Conservation (phyloP, 1,140 invertebrate species). For the Drosophila ficusphila region DNA sequence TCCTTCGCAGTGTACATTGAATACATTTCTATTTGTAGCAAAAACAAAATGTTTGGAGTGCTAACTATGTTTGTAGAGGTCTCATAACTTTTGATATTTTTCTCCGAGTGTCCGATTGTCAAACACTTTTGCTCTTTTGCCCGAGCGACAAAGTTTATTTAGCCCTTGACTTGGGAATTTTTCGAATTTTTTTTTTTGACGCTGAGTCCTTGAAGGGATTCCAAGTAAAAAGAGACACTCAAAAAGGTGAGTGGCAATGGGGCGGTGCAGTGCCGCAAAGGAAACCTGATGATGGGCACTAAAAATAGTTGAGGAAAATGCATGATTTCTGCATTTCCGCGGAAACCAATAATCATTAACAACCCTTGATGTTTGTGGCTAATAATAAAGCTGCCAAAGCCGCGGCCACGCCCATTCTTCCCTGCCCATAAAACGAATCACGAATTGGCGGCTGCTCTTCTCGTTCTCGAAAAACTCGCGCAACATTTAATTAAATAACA, state of each 20-base stretch:
- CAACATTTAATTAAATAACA: conserved; percentile 77
- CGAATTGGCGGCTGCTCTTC: neutral
- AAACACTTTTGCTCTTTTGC: conserved; percentile 57
- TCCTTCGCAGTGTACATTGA: no score
- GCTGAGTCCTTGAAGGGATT: conserved; percentile 14
- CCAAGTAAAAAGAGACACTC: conserved; percentile 18
- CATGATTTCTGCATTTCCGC: conserved; percentile 28
- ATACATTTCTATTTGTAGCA: no score
- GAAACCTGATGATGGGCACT: conserved; percentile 13
- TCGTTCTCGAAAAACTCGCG: conserved; percentile 32
- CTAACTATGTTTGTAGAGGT: neutral
- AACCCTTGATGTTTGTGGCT: conserved; percentile 16
- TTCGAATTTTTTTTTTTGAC: conserved; percentile 12
- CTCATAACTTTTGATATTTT: neutral
- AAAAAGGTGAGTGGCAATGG: neutral
- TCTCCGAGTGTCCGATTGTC: conserved; percentile 22
- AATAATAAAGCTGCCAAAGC: conserved; percentile 22
- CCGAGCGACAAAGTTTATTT: conserved; percentile 70
- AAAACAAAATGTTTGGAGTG: neutral
- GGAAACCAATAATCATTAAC: conserved; percentile 33
- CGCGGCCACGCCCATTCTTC: conserved; percentile 14
- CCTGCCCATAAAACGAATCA: neutral
- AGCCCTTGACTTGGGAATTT: conserved; percentile 76
- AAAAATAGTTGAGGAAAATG: conserved; percentile 32
- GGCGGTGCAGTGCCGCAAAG: neutral